phyloP scores from a whole-genome alignment of 2,113 vertebrate genomes.

The Lutjanus erythropterus region DNA sequence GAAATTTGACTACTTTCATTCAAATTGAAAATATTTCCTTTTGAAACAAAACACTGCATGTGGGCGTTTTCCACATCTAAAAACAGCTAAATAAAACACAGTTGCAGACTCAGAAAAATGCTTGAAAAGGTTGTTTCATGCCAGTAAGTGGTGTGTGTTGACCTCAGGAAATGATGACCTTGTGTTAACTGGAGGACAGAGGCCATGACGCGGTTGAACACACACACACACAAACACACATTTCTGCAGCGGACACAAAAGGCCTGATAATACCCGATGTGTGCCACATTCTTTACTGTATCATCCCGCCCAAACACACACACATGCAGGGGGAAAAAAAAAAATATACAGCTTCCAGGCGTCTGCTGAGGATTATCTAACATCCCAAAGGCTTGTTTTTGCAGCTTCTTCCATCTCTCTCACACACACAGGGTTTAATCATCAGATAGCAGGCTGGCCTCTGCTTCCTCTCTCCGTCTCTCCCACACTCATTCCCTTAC shows the following conservation, averaged over 20 bases:
- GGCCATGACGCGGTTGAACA: not conserved
- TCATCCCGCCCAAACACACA: conserved; percentile 13
- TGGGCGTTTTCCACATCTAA: not conserved
- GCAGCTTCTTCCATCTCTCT: conserved; percentile 32
- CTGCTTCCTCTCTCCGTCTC: conserved; percentile 56
- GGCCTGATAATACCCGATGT: not conserved
- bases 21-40: not conserved
- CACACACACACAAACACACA: conserved; percentile 15
- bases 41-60: not conserved
- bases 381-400: conserved; percentile 52
- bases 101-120: not conserved
- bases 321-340: not conserved
- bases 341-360: conserved; percentile 17
- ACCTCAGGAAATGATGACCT: conserved; percentile 24
- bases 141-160: not conserved
- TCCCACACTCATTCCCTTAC: conserved; percentile 51
- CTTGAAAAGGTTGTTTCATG: not conserved
- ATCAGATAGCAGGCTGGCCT: conserved; percentile 61
- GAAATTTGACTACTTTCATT: not conserved
- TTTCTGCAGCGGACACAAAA: not conserved
- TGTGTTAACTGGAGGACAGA: conserved; percentile 7
- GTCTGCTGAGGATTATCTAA: conserved; percentile 51
- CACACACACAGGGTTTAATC: conserved; percentile 57
- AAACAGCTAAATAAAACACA: not conserved
- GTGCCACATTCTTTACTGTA: not conserved